Evolutionary conservation across 2,797 vertebrate species (phyloP).

Genomic region (Onychomys torridus): DNA sequence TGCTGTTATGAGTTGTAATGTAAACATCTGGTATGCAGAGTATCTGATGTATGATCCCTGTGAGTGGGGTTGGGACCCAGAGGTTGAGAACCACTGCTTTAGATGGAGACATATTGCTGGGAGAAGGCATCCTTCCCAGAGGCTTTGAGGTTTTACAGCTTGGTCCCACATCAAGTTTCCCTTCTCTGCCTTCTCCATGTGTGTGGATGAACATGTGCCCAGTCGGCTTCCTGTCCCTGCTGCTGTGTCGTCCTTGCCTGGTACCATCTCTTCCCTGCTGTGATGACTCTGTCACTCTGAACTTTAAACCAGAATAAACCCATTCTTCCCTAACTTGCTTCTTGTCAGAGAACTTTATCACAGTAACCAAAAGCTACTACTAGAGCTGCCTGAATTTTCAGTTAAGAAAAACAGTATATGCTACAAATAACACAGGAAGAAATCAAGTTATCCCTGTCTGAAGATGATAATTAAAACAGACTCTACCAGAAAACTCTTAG

Average conservation of each 20-base stretch:
- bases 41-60: not conserved
- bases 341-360: not conserved
- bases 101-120: not conserved
- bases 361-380: not conserved
- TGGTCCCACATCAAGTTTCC: not conserved
- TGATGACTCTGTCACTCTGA: not conserved
- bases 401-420: not conserved
- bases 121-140: not conserved
- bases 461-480: not conserved
- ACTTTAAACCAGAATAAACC: not conserved
- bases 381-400: not conserved
- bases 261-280: not conserved
- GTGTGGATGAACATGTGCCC: not conserved
- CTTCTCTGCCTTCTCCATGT: not conserved
- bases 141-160: not conserved
- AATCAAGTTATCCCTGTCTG: not conserved
- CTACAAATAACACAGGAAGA: not conserved
- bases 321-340: not conserved
- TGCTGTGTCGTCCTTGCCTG: not conserved
- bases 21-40: not conserved
- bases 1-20: not conserved
- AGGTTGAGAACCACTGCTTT: not conserved
- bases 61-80: not conserved
- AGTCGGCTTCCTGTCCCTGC: not conserved
- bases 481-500: not conserved